Evolutionary conservation across 2,888 invertebrate species (phyloP).

Genomic region (Craniophora ligustri): DNA sequence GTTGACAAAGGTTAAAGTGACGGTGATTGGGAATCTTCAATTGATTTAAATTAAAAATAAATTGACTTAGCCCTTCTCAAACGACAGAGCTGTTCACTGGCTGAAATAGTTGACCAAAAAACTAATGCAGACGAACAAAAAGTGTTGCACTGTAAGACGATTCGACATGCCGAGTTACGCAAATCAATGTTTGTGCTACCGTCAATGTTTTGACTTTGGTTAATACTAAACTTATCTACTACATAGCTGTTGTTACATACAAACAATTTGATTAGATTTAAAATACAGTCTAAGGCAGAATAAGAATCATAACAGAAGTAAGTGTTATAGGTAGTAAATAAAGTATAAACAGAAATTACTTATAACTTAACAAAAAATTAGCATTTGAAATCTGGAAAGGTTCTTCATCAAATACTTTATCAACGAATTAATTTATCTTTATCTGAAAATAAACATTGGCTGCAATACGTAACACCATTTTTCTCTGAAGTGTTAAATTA

Average conservation of each 20-base stretch:
- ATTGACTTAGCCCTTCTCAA: not conserved
- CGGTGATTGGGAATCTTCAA: not conserved
- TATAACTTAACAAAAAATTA: too few species aligned
- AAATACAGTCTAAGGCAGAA: too few species aligned
- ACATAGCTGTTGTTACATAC: too few species aligned
- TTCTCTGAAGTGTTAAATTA: constrained; percentile 17
- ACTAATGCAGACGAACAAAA: constrained; percentile 47
- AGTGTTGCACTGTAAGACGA: constrained; percentile 40
- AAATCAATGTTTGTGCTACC: constrained; percentile 46
- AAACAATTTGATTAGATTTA: too few species aligned
- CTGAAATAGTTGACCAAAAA: constrained; percentile 38
- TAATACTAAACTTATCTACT: not conserved
- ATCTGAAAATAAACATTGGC: constrained; percentile 9
- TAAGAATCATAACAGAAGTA: too few species aligned
- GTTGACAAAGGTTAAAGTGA: too few species aligned
- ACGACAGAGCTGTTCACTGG: constrained; percentile 5
- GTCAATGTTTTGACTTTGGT: constrained; percentile 19
- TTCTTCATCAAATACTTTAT: not conserved
- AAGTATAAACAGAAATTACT: too few species aligned
- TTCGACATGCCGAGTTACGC: constrained; percentile 46
- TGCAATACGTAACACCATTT: constrained; percentile 8
- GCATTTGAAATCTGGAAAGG: too few species aligned
- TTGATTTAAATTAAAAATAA: not conserved
- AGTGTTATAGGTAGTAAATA: too few species aligned
- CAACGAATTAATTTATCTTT: not conserved